Conservation (phyloP, 2,113 vertebrate genomes). For the Manacus vitellinus region DNA sequence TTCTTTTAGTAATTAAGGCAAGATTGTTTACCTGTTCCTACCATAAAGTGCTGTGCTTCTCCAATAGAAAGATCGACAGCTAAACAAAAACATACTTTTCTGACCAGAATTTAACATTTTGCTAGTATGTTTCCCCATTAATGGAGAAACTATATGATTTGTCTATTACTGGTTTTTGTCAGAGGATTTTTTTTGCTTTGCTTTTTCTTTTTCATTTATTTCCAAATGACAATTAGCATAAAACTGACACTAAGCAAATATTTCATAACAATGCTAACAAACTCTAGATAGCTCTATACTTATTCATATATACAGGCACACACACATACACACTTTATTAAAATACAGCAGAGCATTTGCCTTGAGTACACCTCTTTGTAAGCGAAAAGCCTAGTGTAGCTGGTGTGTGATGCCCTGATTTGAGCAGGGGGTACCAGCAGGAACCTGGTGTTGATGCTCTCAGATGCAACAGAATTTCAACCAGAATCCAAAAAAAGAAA, state of each 20-base stretch:
- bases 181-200: conserved; percentile 41
- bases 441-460: not conserved
- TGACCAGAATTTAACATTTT: conserved; percentile 24
- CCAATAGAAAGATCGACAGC: not conserved
- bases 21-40: conserved; percentile 40
- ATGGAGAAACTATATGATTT: conserved; percentile 30
- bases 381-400: not conserved
- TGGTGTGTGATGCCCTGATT: not conserved
- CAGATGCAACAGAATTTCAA: not conserved
- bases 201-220: conserved; percentile 30
- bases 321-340: conserved; percentile 30
- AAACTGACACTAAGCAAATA: conserved; percentile 41
- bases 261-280: conserved; percentile 39
- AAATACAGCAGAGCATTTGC: conserved; percentile 37
- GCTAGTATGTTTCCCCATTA: not conserved
- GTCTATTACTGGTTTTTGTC: not conserved
- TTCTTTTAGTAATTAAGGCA: conserved; percentile 71
- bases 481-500: not conserved
- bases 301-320: conserved; percentile 2
- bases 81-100: conserved; percentile 29
- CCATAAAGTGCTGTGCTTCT: conserved; percentile 32
- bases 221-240: conserved; percentile 35
- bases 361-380: conserved; percentile 41
- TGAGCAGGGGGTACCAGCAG: not conserved
- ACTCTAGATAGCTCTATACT: conserved; percentile 26